Percentiles rank a stretch among this genome's conserved stretches.
Conservation (phyloP, 1,140 invertebrate genomes). For the Neodiprion fabricii region DNA sequence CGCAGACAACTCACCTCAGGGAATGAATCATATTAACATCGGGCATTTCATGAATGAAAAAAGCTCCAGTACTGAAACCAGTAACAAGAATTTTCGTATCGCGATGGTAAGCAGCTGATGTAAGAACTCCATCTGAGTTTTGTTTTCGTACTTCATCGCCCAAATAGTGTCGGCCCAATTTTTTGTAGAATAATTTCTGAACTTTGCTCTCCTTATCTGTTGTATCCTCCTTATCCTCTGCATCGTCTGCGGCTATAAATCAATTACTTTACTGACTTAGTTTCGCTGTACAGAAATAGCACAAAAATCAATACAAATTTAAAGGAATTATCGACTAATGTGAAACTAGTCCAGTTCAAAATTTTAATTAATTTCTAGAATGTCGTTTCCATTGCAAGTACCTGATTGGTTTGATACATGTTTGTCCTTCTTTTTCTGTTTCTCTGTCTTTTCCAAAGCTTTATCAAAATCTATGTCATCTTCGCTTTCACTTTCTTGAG, state of each 20-base stretch:
- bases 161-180: conserved; percentile 74
- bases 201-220: conserved; percentile 35
- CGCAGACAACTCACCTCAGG: conserved; percentile 64
- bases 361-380: neutral
- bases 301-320: too few relatives aligned
- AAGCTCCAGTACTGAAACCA: conserved; percentile 82
- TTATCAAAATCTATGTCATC: conserved; percentile 58
- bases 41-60: conserved; percentile 92
- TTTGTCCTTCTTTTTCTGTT: conserved; percentile 43
- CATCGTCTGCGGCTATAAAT: conserved; percentile 19
- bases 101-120: conserved; percentile 82
- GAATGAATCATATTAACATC: conserved; percentile 93
- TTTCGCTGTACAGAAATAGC: neutral
- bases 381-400: conserved; percentile 27
- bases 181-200: conserved; percentile 72
- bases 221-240: conserved; percentile 22
- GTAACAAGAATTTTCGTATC: conserved; percentile 73
- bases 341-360: neutral
- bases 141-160: conserved; percentile 72
- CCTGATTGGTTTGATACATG: conserved; percentile 25
- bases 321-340: neutral
- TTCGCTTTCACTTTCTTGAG: conserved; percentile 58
- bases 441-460: conserved; percentile 44
- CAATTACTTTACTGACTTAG: neutral
- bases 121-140: conserved; percentile 68